Evolutionary conservation across 2,113 vertebrate species (phyloP).

Genomic region (Scomber scombrus): DNA sequence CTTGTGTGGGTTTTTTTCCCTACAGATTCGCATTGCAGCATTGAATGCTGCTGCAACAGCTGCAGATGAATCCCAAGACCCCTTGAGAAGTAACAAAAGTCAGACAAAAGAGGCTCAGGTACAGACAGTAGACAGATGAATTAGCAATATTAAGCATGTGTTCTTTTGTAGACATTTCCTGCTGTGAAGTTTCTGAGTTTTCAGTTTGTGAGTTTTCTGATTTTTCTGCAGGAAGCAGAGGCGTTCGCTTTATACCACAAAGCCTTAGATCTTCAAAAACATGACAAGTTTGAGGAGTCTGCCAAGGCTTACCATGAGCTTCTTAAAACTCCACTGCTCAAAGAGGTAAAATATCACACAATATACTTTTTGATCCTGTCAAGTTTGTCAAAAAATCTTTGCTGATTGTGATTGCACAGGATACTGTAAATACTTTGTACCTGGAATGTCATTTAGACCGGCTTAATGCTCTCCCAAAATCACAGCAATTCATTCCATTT

Average conservation of each 20-base stretch:
- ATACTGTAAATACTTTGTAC: background rate
- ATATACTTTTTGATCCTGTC: background rate
- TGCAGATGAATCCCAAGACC: conserved; percentile 93
- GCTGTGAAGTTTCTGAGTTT: background rate
- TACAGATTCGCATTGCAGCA: conserved; percentile 96
- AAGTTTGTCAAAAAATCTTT: background rate
- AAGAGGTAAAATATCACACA: conserved; percentile 87
- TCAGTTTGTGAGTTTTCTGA: background rate
- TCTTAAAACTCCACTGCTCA: conserved; percentile 93
- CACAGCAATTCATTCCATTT: background rate
- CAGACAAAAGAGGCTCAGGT: conserved; percentile 98
- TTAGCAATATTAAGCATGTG: background rate
- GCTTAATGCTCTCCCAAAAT: background rate
- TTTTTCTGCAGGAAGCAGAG: conserved; percentile 91
- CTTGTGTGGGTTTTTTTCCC: background rate
- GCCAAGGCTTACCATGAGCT: conserved; percentile 96
- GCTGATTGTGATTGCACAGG: background rate
- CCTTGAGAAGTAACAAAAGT: conserved; percentile 90
- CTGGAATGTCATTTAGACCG: background rate
- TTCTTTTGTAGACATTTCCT: background rate
- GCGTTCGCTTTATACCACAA: conserved; percentile 98
- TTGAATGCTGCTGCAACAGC: conserved; percentile 92
- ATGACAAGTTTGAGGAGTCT: conserved; percentile 96
- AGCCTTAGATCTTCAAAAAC: conserved; percentile 98
- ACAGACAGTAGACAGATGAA: conserved; percentile 2